Conservation (phyloP, 2,113 vertebrate genomes). For the Gnathonemus echidnorhynchus region DNA sequence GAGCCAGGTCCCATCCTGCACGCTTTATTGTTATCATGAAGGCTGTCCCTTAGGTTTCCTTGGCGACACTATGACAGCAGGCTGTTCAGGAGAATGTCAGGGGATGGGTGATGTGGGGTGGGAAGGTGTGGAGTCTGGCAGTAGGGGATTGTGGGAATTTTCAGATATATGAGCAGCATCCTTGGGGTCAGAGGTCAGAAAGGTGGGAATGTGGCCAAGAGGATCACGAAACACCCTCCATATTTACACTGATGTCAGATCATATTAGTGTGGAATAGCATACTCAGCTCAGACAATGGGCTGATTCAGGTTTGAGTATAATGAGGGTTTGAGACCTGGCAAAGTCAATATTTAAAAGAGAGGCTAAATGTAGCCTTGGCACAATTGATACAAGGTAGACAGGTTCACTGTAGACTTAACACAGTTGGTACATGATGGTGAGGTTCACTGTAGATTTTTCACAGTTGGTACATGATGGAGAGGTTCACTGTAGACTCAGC, state of each 20-base stretch:
- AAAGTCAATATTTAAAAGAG: background rate
- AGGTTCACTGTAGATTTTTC: background rate
- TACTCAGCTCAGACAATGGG: background rate
- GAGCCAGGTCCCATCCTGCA: background rate
- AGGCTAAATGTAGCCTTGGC: background rate
- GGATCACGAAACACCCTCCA: background rate
- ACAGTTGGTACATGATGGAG: background rate
- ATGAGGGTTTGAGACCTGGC: background rate
- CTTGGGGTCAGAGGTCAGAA: constrained; percentile 7
- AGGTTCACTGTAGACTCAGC: background rate
- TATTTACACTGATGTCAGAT: background rate
- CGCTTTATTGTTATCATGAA: background rate
- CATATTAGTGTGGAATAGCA: background rate
- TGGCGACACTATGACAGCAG: background rate
- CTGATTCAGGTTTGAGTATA: background rate
- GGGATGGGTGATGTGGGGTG: background rate
- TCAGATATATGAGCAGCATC: background rate
- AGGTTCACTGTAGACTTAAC: background rate
- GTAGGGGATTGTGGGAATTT: background rate
- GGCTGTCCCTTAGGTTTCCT: background rate
- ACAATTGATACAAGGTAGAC: background rate
- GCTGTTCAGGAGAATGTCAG: background rate
- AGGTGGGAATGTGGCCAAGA: background rate
- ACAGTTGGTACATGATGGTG: background rate
- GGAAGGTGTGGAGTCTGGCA: background rate